Evolutionary conservation across 1,140 invertebrate genomes (phyloP), one percentile per base, ranked within the genome.

Genomic region (Rhyacophila brunnea): DNA sequence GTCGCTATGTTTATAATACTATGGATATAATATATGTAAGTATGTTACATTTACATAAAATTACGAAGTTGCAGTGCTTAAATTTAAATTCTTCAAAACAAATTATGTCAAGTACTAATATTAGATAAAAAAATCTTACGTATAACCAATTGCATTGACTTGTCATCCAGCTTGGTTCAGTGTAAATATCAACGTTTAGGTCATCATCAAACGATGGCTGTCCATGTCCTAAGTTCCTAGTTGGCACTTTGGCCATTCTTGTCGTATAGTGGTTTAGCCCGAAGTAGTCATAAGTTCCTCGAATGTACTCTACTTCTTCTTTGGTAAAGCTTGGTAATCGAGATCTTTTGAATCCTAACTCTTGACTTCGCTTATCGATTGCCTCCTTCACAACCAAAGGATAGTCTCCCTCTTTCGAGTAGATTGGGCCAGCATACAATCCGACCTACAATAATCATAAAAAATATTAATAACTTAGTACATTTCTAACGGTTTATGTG

Each of bases 401-500:
- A 66, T 85, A 89, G 64, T 87, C 82, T 7, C 86, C 86, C n/a
- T 71, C 68, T 56, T 81, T 83, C 1, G 60, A 51, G 51, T 23
- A 57, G 47, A 88, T 82, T 5, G 86, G 85, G 71, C 86, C 75
- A 1, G 75, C 80, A 62, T 81, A 86, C 79, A 81, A 83, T 9
- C 81, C 82, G 58, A 81, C 78, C 78, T 81, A 67, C 38, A 76
- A 74, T 38, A 6, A 10, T 14, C n/a, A 9, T 28, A 14, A 34
- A 28, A 19, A 1, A 43, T n/a, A 18, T 40, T 40, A 40, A n/a
- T n/a, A n/a, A n/a, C n/a, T n/a, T n/a, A n/a, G n/a, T n/a, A n/a
- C n/a, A n/a, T n/a, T n/a, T n/a, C n/a, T n/a, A n/a, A n/a, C n/a
- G n/a, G n/a, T n/a, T n/a, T n/a, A n/a, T n/a, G n/a, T n/a, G n/a